phyloP scores from a whole-genome alignment of 2,888 invertebrate genomes.

The Gandaritis pyraliata region DNA sequence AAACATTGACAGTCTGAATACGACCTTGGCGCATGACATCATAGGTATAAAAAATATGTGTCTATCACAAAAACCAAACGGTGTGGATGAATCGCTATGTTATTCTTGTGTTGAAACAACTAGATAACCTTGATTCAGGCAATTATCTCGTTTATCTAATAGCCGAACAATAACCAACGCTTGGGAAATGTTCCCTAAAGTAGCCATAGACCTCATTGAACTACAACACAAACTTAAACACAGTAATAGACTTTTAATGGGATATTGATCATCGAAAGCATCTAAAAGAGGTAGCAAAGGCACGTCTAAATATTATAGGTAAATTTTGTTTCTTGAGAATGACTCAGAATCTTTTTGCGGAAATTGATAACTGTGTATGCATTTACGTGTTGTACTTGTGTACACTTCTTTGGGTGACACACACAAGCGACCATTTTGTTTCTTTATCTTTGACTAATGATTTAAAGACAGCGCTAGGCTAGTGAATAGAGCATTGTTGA shows the following conservation, averaged over 20 bases:
- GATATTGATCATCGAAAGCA: no score
- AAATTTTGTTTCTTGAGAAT: neutral
- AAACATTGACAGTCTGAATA: conserved; percentile 16
- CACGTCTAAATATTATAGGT: no score
- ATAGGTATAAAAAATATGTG: conserved; percentile 34
- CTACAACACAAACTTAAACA: no score
- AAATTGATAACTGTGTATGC: neutral
- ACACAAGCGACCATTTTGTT: conserved; percentile 4
- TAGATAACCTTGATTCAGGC: conserved; percentile 33
- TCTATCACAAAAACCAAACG: conserved; percentile 28
- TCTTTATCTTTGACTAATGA: conserved; percentile 8
- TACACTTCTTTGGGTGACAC: conserved; percentile 7
- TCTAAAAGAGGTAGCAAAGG: no score
- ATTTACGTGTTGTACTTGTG: conserved; percentile 1
- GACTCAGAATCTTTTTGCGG: neutral
- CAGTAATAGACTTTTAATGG: no score
- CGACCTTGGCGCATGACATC: conserved; percentile 52
- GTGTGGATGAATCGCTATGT: conserved; percentile 30
- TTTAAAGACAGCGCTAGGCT: no score
- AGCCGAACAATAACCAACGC: conserved; percentile 10
- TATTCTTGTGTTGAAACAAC: conserved; percentile 22
- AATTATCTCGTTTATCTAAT: conserved; percentile 28
- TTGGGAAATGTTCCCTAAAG: neutral
- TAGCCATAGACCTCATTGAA: neutral
- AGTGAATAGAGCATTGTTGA: no score